A percentile compares a stretch with the other conserved stretches of the same genome.
phyloP scores from a whole-genome alignment of 1,140 invertebrate species.

The Centruroides sculpturatus region DNA sequence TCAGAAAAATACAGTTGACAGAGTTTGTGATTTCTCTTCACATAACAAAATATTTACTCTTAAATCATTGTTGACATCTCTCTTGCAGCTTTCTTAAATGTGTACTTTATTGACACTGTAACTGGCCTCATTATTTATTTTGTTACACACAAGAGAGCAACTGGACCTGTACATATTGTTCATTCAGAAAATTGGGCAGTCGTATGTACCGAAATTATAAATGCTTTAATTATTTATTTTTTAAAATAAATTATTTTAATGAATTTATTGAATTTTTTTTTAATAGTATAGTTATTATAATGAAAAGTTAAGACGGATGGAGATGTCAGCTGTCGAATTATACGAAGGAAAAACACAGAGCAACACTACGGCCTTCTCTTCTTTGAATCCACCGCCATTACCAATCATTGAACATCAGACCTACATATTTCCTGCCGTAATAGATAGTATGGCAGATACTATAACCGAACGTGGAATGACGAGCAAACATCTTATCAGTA shows the following conservation, averaged over 20 bases:
- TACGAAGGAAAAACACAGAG: constrained; percentile 82
- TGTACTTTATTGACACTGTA: constrained; percentile 81
- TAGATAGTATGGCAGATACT: constrained; percentile 65
- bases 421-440: constrained; percentile 71
- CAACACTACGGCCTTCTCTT: constrained; percentile 78
- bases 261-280: constrained; percentile 4
- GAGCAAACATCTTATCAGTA: constrained; percentile 80
- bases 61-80: no score
- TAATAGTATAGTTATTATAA: constrained; percentile 76
- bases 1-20: no score
- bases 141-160: constrained; percentile 37
- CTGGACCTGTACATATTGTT: constrained; percentile 69
- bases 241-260: no score
- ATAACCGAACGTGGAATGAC: constrained; percentile 85
- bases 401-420: constrained; percentile 74
- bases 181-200: constrained; percentile 97
- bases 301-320: constrained; percentile 78
- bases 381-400: constrained; percentile 43
- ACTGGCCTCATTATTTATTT: constrained; percentile 49
- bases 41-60: no score
- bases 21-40: no score
- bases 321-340: constrained; percentile 82
- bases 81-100: constrained; percentile 48
- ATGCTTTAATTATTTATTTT: no score
- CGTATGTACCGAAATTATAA: constrained; percentile 24